phyloP scores from a whole-genome alignment of 1,140 invertebrate species.

The Eulimnadia texana region DNA sequence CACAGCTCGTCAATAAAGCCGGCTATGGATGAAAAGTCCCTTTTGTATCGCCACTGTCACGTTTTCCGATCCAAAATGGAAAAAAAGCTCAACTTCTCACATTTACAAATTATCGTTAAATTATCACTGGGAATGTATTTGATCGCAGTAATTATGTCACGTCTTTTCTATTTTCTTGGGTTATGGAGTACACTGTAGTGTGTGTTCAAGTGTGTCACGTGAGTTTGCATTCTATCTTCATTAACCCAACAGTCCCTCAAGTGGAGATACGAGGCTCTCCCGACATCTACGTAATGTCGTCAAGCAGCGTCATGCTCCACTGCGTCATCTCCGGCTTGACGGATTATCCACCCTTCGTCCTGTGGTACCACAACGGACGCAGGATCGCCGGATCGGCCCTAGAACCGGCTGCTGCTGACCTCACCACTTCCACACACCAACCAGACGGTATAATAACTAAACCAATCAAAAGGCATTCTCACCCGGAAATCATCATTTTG shows the following conservation, averaged over 20 bases:
- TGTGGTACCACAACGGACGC: constrained; percentile 15
- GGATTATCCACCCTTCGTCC: constrained; percentile 13
- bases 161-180: too few relatives aligned
- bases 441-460: neutral
- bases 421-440: neutral
- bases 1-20: too few relatives aligned
- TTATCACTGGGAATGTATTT: too few relatives aligned
- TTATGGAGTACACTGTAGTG: too few relatives aligned
- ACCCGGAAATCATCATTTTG: too few relatives aligned
- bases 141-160: too few relatives aligned
- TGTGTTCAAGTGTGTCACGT: too few relatives aligned
- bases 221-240: neutral
- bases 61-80: too few relatives aligned
- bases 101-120: too few relatives aligned
- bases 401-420: constrained; percentile 1
- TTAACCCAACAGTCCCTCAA: constrained; percentile 8
- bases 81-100: too few relatives aligned
- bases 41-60: too few relatives aligned
- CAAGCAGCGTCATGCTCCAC: constrained; percentile 12
- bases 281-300: constrained; percentile 18
- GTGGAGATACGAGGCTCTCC: constrained; percentile 15
- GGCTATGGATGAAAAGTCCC: too few relatives aligned
- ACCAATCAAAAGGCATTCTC: neutral
- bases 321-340: constrained; percentile 16
- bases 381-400: constrained; percentile 10